Conservation (phyloP, 1,140 invertebrate genomes). For the Cardiocondyla obscurior region DNA sequence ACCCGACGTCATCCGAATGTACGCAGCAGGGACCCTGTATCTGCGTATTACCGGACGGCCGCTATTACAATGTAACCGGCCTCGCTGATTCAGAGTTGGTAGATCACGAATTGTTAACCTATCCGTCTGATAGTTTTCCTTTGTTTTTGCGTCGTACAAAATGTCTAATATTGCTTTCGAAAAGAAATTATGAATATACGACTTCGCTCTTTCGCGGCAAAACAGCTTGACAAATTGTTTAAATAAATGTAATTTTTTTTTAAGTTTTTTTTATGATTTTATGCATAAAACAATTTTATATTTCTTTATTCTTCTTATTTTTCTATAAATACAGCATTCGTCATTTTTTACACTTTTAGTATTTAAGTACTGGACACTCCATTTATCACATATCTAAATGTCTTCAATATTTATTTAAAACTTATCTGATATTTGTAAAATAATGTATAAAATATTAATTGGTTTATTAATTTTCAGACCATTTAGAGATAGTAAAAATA, state of each 20-base stretch:
- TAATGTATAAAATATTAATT: background rate
- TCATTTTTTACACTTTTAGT: background rate
- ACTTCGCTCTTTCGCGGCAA: background rate
- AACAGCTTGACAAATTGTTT: background rate
- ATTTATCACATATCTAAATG: background rate
- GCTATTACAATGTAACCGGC: constrained; percentile 54
- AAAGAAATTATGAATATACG: background rate
- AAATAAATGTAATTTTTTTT: too few species aligned
- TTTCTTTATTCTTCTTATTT: background rate
- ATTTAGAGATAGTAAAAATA: background rate
- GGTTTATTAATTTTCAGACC: constrained; percentile 54
- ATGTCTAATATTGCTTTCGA: background rate
- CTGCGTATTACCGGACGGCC: constrained; percentile 51
- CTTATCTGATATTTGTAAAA: background rate
- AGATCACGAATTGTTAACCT: constrained; percentile 27
- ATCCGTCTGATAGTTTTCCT: background rate
- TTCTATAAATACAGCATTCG: background rate
- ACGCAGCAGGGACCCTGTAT: constrained; percentile 30
- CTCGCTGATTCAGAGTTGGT: constrained; percentile 48
- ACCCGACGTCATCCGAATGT: constrained; percentile 61
- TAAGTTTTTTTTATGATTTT: too few species aligned
- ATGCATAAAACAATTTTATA: too few species aligned
- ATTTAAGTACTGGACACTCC: background rate
- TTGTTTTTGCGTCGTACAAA: background rate
- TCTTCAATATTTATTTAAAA: background rate